Conservation (phyloP, 2,113 vertebrate genomes). For the Tinamus guttatus region DNA sequence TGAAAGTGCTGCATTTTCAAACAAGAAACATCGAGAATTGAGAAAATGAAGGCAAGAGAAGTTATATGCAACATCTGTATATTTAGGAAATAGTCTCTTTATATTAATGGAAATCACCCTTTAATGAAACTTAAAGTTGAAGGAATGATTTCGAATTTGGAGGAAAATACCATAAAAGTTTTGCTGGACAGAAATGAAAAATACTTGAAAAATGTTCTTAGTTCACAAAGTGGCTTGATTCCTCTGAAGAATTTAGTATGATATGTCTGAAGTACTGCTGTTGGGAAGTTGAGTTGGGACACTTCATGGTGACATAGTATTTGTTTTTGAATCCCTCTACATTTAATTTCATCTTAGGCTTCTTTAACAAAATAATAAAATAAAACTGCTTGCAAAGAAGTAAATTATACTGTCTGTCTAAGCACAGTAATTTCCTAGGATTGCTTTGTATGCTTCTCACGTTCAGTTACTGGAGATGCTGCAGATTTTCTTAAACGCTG, state of each 20-base stretch:
- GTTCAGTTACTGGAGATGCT: not conserved
- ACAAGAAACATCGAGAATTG: not conserved
- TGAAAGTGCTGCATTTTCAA: not conserved
- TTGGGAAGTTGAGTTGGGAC: not conserved
- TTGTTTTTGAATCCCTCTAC: not conserved
- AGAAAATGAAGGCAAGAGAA: not conserved
- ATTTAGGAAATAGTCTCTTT: not conserved
- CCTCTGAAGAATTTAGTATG: not conserved
- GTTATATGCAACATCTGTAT: not conserved
- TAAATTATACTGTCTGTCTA: not conserved
- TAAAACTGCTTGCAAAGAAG: not conserved
- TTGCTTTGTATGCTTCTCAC: not conserved
- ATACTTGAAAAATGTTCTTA: not conserved
- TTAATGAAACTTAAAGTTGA: not conserved
- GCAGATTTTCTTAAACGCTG: not conserved
- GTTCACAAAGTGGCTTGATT: not conserved
- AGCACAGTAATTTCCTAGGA: not conserved
- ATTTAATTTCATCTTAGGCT: not conserved
- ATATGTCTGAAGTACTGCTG: not conserved
- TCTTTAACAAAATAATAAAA: not conserved
- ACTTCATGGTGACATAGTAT: not conserved
- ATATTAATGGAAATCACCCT: not conserved
- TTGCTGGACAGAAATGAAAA: not conserved
- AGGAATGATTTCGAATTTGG: not conserved
- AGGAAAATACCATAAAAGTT: not conserved